Evolutionary conservation across 2,888 invertebrate genomes (phyloP).

Genomic region (Nesidiocoris tenuis): DNA sequence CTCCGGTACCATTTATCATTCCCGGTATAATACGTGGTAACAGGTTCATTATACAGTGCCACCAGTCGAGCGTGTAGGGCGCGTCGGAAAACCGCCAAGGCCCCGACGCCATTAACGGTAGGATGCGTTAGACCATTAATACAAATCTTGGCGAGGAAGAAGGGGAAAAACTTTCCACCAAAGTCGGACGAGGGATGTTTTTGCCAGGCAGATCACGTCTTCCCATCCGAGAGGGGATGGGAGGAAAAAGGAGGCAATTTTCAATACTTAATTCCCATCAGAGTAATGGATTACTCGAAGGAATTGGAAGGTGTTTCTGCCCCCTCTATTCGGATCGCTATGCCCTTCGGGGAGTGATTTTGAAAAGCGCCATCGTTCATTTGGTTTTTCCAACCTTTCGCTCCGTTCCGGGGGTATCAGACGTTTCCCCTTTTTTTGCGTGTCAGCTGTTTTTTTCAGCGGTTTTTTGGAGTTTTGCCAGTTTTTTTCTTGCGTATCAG

Average conservation of each 20-base stretch:
- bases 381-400: background rate
- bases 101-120: background rate
- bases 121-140: background rate
- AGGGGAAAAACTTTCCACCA: background rate
- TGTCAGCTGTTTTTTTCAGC: no score
- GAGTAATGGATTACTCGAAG: constrained; percentile 29
- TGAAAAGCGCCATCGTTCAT: background rate
- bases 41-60: background rate
- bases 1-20: background rate
- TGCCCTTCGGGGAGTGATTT: background rate
- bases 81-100: background rate
- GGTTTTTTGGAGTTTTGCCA: no score
- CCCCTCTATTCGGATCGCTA: constrained; percentile 2
- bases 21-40: background rate
- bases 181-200: background rate
- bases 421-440: no score
- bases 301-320: background rate
- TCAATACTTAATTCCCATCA: constrained; percentile 29
- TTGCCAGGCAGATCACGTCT: background rate
- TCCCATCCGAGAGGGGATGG: background rate
- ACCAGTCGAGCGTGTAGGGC: no score
- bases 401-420: no score
- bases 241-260: constrained; percentile 13
- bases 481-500: no score
- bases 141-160: background rate